phyloP scores from a whole-genome alignment of 2,113 vertebrate species.

The Pogonocichla stellata region DNA sequence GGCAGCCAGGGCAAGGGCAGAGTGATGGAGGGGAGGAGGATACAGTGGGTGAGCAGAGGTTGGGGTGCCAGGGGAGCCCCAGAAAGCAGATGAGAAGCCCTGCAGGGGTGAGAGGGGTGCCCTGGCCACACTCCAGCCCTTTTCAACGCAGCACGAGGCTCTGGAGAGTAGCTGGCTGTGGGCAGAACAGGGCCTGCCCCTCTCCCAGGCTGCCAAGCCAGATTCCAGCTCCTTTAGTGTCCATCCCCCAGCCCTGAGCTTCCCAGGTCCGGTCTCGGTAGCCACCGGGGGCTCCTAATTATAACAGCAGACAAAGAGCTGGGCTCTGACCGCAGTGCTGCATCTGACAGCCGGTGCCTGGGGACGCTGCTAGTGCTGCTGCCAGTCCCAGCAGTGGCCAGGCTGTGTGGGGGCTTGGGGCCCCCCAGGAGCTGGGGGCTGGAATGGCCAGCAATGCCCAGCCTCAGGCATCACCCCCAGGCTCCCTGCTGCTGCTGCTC shows the following conservation, averaged over 20 bases:
- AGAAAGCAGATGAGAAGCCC: not conserved
- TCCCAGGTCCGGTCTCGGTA: rapidly evolving
- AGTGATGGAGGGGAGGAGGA: not conserved
- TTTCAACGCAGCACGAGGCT: rapidly evolving
- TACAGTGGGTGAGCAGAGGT: not conserved
- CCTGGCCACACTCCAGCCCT: not conserved
- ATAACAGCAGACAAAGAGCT: not conserved
- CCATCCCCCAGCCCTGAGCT: not conserved
- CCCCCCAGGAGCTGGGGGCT: not conserved
- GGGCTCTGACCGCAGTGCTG: not conserved
- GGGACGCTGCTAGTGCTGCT: not conserved
- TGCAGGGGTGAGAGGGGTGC: not conserved
- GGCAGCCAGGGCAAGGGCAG: not conserved
- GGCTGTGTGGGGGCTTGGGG: not conserved
- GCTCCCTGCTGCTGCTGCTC: not conserved
- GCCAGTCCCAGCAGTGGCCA: not conserved
- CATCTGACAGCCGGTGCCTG: not conserved
- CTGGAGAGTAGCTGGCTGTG: not conserved
- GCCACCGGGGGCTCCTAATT: not conserved
- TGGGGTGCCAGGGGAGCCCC: not conserved
- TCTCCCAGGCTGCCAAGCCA: not conserved
- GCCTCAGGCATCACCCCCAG: not conserved
- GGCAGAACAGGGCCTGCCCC: not conserved
- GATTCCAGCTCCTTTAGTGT: not conserved
- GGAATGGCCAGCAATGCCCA: not conserved